A percentile compares a stretch with the other conserved stretches of the same genome.
These are phyloP conservation scores for Campylomormyrus numenius DNA, from an alignment of 2,113 vertebrate genomes.

Conservation along the genomic window DNA sequence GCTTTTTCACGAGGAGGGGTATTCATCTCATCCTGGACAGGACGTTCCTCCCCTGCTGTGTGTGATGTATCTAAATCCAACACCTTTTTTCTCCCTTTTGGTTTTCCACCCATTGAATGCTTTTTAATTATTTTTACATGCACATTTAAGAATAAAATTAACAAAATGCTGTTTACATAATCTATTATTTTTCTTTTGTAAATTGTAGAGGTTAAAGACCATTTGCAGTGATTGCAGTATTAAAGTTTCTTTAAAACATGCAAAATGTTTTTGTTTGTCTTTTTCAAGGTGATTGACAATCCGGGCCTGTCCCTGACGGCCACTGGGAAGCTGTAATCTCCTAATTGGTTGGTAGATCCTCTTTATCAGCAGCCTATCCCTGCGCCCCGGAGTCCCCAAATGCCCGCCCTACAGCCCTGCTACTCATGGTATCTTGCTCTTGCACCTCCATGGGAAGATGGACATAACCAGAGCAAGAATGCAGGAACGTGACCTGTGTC, in stretches of 20 bases:
- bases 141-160: constrained; percentile 27
- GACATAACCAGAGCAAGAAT: not conserved
- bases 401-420: not conserved
- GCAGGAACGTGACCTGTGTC: not conserved
- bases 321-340: not conserved
- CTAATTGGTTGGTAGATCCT: not conserved
- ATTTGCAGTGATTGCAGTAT: constrained; percentile 31
- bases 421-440: not conserved
- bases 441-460: not conserved
- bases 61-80: constrained; percentile 12
- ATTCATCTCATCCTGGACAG: not conserved
- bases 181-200: constrained; percentile 28
- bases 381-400: not conserved
- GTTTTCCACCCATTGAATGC: not conserved
- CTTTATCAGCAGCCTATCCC: not conserved
- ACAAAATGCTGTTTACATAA: constrained; percentile 29
- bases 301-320: not conserved
- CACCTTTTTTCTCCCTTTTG: not conserved
- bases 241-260: constrained; percentile 28
- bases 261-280: not conserved
- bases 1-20: not conserved
- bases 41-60: not conserved
- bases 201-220: constrained; percentile 23
- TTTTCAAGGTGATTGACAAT: constrained; percentile 8
- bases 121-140: constrained; percentile 24